Base-by-base conservation (phyloP, 2,797 vertebrate genomes). In the Nannoperca obscura region DNA sequence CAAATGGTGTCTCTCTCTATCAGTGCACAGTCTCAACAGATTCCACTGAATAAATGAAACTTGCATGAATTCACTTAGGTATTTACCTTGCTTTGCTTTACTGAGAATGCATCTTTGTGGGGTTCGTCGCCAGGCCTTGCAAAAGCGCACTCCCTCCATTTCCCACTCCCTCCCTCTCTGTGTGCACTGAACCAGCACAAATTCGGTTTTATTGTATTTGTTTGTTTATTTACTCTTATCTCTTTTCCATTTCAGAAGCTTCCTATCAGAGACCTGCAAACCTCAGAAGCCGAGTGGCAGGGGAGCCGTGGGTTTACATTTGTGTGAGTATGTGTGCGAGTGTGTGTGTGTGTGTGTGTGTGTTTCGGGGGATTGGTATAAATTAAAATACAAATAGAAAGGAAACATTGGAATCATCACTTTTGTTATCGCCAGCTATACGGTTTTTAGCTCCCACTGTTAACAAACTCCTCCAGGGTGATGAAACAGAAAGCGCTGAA, bases 171-270 rank as follows among this genome's bases (percentile, higher is more conserved):
- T 44, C 62, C 78, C 79, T 80, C 87, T 73, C 79, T 84, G 90
- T 91, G 90, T 80, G 89, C 91, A 92, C 89, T 93, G 92, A 92
- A 94, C 87, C 93, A 93, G 92, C 91, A 94, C 92, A 94, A 94
- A 93, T 94, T 93, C 83, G 58, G 87, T 92, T 92, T 92, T 87
- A 93, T 94, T 92, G 88, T 89, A 90, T 94, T 93, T 93, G 92
- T 94, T 92, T 94, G 91, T 94, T 94, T 94, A 93, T 95, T 94
- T 93, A 87, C 86, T 91, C 91, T 94, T 94, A 94, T 95, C 90
- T 93, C 87, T 91, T 92, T 93, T 92, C 89, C 86, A 90, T 95
- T 94, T 94, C 89, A 89, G 92, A 94, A 83, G 88, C 88, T 91
- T 88, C 87, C 90, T 93, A 94, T 94, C 93, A 89, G 90, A 84